Evolutionary conservation across 2,797 vertebrate species (phyloP), one percentile per base, ranked within the genome.

Genomic region (Syndactyla subalaris): DNA sequence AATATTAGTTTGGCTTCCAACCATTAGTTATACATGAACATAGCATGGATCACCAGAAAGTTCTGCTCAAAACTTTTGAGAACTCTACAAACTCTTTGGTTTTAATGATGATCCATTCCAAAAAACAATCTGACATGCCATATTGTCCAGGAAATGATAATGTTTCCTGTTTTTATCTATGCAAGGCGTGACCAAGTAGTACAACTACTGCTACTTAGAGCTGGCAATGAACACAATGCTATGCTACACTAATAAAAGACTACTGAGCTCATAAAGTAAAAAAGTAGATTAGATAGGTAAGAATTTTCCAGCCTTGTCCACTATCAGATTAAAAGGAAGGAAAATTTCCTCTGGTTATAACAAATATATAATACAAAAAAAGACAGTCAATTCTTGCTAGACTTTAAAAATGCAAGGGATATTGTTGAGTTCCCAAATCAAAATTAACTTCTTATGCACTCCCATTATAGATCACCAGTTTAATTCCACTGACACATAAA

Each of bases 391-490:
- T n/a, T 73, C 12, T 49, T 54, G 4, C 4, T 52, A 74, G 22
- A 45, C 7, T n/a, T 83, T 2, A 66, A 24, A 76, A 74, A 68
- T 21, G 41, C 2, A 73, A 55, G 39, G 15, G 86, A 27, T 41
- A 66, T 6, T 34, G 34, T 2, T 65, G 52, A 75, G 22, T 45
- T 75, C 34, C 38, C 22, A 87, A 89, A 80, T 23, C 1, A 66
- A 84, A 87, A 78, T 29, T 51, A 59, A 65, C 32, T 49, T 76
- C 66, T 68, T 18, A 59, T 58, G 27, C 12, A 29, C 9, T 67
- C 9, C 3, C 4, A 2, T 32, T 65, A 9, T 10, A 38, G 2
- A 0, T 18, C 1, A 1, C 30, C 76, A 14, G 24, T 66, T 92
- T 59, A 32, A 77, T 39, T 83, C 36, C 34, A 72, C 26, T 77